Evolutionary conservation across 2,888 invertebrate genomes (phyloP).

Genomic region (Lathronympha strigana): DNA sequence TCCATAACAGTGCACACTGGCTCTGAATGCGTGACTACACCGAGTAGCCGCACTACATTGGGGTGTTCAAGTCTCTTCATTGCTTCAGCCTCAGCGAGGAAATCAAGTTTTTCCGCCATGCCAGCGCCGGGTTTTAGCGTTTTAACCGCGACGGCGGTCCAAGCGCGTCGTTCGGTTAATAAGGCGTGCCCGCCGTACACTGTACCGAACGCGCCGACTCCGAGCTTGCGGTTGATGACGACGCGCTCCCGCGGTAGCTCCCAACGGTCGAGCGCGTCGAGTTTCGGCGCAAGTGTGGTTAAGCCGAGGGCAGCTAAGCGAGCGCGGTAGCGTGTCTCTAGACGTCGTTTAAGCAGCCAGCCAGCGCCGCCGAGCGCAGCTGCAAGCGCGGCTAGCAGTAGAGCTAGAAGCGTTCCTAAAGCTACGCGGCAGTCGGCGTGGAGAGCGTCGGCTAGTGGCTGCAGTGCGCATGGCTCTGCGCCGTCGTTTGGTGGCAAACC

Average conservation of each 20-base stretch:
- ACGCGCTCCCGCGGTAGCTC: constrained; percentile 93
- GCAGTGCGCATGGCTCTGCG: constrained; percentile 86
- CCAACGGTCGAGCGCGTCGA: constrained; percentile 90
- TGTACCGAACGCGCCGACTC: constrained; percentile 96
- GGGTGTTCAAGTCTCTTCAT: constrained; percentile 97
- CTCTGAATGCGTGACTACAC: constrained; percentile 93
- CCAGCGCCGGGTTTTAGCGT: constrained; percentile 93
- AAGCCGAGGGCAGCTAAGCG: constrained; percentile 65
- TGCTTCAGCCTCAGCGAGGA: constrained; percentile 95
- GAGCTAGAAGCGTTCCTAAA: constrained; percentile 73
- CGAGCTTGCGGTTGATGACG: constrained; percentile 93
- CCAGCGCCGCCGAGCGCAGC: constrained; percentile 59
- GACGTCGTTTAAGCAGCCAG: constrained; percentile 62
- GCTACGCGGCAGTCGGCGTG: constrained; percentile 90
- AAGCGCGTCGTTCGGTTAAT: constrained; percentile 84
- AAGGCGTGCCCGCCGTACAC: constrained; percentile 96
- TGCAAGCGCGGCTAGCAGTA: constrained; percentile 56
- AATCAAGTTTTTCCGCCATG: constrained; percentile 94
- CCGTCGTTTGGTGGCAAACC: constrained; percentile 88
- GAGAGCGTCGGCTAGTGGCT: constrained; percentile 87
- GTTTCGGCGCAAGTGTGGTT: constrained; percentile 62
- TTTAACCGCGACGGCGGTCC: constrained; percentile 95
- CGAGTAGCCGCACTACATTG: constrained; percentile 93
- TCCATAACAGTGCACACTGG: constrained; percentile 97
- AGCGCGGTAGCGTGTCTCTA: constrained; percentile 64